Base-by-base conservation (phyloP, 2,113 vertebrate genomes). In the Notiomystis cincta region DNA sequence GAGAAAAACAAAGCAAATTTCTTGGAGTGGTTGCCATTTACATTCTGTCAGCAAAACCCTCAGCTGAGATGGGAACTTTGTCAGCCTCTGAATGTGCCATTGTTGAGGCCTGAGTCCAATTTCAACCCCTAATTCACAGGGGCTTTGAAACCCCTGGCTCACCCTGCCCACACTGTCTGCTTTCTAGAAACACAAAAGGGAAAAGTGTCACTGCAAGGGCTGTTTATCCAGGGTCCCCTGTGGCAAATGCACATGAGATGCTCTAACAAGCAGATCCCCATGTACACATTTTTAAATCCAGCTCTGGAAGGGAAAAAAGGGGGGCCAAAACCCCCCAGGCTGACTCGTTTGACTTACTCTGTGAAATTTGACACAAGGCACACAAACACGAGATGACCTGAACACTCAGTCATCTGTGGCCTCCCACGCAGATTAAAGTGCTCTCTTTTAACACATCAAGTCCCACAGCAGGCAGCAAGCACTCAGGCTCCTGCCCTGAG, bases 151-250 rank as follows among this genome's bases (percentile, higher is more conserved):
- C 33, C 75, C 51, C 21, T 0, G 0, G 61, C 70, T 95, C 38
- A 21, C 47, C 71, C 87, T 5, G 1, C 47, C 73, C 4, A 0
- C 0, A 0, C 64, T 40, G 33, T 37, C 67, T 64, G 92, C 85
- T 88, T 81, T 92, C 82, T 42, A 90, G 73, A 94, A 69, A 83
- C 60, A 83, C 71, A 88, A 77, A 84, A 88, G 85, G 42, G 58
- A 71, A n/a, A 83, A 88, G 51, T 35, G 64, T 48, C 60, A 60
- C 75, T 77, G 66, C 37, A 6, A 79, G 82, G 73, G 45, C 62
- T 95, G 62, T 69, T 91, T 61, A 90, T 53, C 38, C 87, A 91
- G 53, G 87, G 61, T 79, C 57, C 25, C 45, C 50, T 5, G 35
- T 54, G 47, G 79, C 70, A 87, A 84, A 85, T 1, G 4, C 0